Evolutionary conservation across 2,888 invertebrate species (phyloP).

Genomic region (Drosophila diplacantha): DNA sequence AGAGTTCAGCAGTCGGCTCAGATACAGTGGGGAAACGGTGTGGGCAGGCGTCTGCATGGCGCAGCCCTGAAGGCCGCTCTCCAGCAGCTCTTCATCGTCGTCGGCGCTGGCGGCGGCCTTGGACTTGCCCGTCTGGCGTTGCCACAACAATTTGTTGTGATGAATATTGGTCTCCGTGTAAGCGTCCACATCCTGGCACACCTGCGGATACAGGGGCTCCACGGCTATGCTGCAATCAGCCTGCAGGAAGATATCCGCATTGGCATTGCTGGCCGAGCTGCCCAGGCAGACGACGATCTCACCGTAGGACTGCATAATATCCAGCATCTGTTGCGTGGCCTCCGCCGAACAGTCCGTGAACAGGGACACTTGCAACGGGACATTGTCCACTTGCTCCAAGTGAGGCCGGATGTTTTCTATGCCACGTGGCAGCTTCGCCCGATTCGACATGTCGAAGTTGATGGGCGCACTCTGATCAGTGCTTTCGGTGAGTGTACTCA

Average conservation of each 20-base stretch:
- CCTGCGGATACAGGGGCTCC: conserved; percentile 94
- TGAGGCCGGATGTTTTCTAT: conserved; percentile 98
- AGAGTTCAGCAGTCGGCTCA: conserved; percentile 90
- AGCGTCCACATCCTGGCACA: conserved; percentile 78
- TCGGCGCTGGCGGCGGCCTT: conserved; percentile 28
- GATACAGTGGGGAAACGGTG: conserved; percentile 84
- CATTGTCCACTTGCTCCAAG: conserved; percentile 96
- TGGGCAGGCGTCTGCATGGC: conserved; percentile 75
- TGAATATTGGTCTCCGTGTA: conserved; percentile 76
- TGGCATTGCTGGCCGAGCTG: conserved; percentile 90
- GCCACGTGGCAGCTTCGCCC: conserved; percentile 96
- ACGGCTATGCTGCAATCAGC: conserved; percentile 94
- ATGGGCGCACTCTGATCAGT: conserved; percentile 94
- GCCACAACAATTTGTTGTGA: conserved; percentile 74
- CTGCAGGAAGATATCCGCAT: conserved; percentile 94
- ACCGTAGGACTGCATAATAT: conserved; percentile 96
- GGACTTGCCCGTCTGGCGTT: conserved; percentile 48
- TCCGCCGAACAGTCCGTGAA: conserved; percentile 98
- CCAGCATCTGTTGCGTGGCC: conserved; percentile 93
- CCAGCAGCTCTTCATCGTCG: conserved; percentile 62
- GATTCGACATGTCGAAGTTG: conserved; percentile 94
- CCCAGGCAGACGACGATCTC: conserved; percentile 97
- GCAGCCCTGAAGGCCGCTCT: conserved; percentile 64
- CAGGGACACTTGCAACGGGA: conserved; percentile 95
- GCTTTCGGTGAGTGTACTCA: conserved; percentile 91